Conservation (phyloP, 2,113 vertebrate species). For the Echinops telfairi region DNA sequence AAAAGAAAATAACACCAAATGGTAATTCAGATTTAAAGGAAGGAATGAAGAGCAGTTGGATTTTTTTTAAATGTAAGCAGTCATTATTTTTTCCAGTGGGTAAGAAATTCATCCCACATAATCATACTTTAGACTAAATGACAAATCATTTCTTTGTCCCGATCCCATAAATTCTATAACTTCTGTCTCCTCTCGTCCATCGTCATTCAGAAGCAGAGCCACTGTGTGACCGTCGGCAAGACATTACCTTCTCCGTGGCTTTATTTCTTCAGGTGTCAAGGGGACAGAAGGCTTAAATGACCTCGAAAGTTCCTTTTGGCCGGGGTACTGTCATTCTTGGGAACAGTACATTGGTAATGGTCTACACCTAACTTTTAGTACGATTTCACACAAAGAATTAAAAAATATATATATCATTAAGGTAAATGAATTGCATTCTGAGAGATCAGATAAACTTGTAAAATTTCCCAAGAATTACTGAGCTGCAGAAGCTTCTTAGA, state of each 20-base stretch:
- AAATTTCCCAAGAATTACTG: conserved; percentile 35
- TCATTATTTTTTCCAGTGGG: conserved; percentile 23
- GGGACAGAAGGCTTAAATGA: neutral
- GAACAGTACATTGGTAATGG: neutral
- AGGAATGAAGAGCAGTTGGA: neutral
- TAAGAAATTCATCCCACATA: conserved; percentile 4
- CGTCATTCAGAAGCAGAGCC: no score
- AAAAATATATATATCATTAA: neutral
- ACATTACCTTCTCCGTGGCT: conserved; percentile 14
- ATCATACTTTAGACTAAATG: conserved; percentile 30
- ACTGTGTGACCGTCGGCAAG: conserved; percentile 32
- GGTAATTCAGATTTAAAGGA: neutral
- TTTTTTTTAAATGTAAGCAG: neutral
- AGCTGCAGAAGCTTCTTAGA: neutral
- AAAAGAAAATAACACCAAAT: neutral
- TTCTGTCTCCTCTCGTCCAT: neutral
- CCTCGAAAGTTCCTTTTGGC: conserved; percentile 32
- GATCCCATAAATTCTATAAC: neutral
- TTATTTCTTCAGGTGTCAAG: conserved; percentile 33
- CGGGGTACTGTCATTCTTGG: neutral
- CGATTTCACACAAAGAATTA: conserved; percentile 1
- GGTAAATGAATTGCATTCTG: conserved; percentile 1
- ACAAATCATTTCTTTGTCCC: neutral
- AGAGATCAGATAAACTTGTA: conserved; percentile 6
- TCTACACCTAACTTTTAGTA: conserved; percentile 23